These are phyloP conservation scores for Acanthosepion pharaonis DNA, from an alignment of 2,888 invertebrate genomes.

Conservation along the genomic window DNA sequence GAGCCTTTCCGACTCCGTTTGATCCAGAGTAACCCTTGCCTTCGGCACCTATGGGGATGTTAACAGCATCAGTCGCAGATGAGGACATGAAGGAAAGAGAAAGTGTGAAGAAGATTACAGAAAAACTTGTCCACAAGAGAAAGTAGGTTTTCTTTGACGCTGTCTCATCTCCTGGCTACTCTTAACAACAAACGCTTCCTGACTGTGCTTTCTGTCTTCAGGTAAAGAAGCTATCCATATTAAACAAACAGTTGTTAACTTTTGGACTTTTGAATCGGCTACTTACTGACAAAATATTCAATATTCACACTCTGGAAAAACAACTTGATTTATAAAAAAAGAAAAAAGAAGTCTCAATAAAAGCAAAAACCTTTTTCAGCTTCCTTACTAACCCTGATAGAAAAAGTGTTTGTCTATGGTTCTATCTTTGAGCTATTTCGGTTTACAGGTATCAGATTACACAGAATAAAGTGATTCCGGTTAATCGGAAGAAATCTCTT, in stretches of 20 bases:
- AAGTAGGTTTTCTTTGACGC: neutral
- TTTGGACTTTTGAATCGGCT: neutral
- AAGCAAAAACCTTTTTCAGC: neutral
- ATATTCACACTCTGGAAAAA: neutral
- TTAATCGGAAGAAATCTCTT: neutral
- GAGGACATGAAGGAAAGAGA: neutral
- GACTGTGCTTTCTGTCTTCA: neutral
- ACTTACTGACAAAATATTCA: neutral
- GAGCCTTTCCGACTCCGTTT: neutral
- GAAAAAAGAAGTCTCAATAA: neutral
- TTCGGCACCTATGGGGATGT: neutral
- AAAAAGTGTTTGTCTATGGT: neutral
- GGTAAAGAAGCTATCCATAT: neutral
- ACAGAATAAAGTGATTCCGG: neutral
- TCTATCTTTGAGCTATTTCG: neutral
- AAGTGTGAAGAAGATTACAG: neutral
- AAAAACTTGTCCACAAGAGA: neutral
- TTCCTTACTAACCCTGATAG: neutral
- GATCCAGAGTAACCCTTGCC: conserved; percentile 1
- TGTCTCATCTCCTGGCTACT: neutral
- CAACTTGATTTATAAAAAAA: neutral
- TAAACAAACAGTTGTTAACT: neutral
- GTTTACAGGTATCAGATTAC: neutral
- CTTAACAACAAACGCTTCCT: neutral
- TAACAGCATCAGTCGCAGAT: neutral